These are phyloP conservation scores for Anguilla japonica DNA, from an alignment of 2,113 vertebrate species.

Conservation along the genomic window DNA sequence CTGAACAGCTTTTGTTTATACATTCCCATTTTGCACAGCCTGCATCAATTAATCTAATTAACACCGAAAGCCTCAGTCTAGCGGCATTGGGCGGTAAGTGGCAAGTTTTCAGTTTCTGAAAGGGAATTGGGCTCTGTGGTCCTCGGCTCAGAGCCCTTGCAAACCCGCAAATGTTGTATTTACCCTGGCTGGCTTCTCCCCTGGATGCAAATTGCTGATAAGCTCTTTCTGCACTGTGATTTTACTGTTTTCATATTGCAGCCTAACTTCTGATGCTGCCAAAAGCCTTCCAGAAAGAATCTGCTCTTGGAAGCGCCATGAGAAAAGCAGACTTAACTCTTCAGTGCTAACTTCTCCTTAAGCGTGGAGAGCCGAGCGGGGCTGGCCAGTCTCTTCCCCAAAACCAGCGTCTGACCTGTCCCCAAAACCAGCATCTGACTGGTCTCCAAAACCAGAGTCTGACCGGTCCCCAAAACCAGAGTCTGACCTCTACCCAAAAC, in stretches of 20 bases:
- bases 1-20: constrained; percentile 46
- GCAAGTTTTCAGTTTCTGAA: constrained; percentile 15
- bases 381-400: background rate
- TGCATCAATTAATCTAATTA: constrained; percentile 56
- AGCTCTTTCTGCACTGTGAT: constrained; percentile 21
- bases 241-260: constrained; percentile 43
- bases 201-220: constrained; percentile 21
- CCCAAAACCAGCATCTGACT: background rate
- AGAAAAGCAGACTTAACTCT: background rate
- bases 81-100: constrained; percentile 42
- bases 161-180: constrained; percentile 36
- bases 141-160: constrained; percentile 19
- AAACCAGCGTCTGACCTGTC: background rate
- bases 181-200: background rate
- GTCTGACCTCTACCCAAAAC: background rate
- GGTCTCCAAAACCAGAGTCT: no score
- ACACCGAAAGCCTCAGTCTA: constrained; percentile 43
- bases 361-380: background rate
- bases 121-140: constrained; percentile 19
- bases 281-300: background rate
- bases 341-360: background rate
- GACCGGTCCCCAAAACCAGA: background rate
- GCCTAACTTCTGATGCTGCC: background rate
- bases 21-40: constrained; percentile 45
- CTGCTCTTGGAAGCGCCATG: background rate